Base-by-base conservation (phyloP, 2,797 vertebrate genomes). In the Clarias platycephalus region DNA sequence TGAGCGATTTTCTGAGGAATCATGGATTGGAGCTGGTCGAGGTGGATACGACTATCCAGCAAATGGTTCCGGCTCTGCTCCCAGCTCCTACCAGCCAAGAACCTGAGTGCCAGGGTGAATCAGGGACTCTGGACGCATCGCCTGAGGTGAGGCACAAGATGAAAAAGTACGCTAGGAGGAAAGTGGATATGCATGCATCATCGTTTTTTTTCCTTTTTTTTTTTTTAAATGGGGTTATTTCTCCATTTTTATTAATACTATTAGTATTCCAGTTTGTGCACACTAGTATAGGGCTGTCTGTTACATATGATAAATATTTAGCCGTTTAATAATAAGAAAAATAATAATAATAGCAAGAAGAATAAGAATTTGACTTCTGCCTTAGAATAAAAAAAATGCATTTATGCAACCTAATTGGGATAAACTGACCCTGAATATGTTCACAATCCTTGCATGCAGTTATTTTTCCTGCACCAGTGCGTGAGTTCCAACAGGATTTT, bases 81-180 rank as follows among this genome's bases (percentile, higher is more conserved):
- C 16, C 37, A 44, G 58, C 15, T 67, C 44, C 22, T 63, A 26
- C 60, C 49, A 20, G 53, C 72, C 82, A 44, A 3, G 81, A 55
- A 24, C 63, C 63, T 9, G 62, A 77, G 40, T 20, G n/a, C 3
- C 83, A 80, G 37, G 40, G 24, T 2, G 53, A 79, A 55, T 31
- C 77, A 10, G 83, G 80, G 26, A 12, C 55, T 44, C 76, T 60
- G 26, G 83, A 87, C 1, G 40, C 68, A 26, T 83, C 74, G 1
- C 91, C 89, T 24, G 68, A 86, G 87, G 91, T 91, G 78, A 90
- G 88, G 68, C 20, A 26, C 64, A 20, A 13, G 49, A 53, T 3
- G 12, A 3, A 53, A 13, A 57, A 20, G 49, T 75, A 10, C 3
- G 5, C 31, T 37, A 15, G 18, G 28, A 58, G 53, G 18, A 58